Percentiles rank a stretch among this genome's conserved stretches.
Conservation (phyloP, 1,140 invertebrate species). For the Samia ricini region DNA sequence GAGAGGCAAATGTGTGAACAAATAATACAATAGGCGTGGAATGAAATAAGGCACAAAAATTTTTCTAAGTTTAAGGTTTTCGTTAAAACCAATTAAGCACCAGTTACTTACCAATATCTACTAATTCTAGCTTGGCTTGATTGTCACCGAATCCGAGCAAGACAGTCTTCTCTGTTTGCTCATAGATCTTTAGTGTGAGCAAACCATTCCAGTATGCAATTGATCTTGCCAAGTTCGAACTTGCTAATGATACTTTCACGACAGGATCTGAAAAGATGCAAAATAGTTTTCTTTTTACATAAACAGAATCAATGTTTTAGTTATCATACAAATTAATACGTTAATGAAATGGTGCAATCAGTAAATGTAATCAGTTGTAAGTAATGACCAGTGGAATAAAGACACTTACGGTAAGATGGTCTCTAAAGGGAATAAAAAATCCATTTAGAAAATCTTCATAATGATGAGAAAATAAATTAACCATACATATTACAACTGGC, state of each 20-base stretch:
- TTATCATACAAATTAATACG: neutral
- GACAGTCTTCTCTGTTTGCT: conserved; percentile 78
- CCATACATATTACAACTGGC: no score
- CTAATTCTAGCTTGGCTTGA: conserved; percentile 88
- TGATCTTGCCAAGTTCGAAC: conserved; percentile 87
- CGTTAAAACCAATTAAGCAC: neutral
- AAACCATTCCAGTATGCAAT: conserved; percentile 91
- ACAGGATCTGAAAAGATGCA: conserved; percentile 85
- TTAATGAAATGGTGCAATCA: neutral
- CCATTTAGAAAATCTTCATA: no score
- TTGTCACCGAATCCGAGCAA: conserved; percentile 85
- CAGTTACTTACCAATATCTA: conserved; percentile 81
- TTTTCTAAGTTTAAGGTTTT: neutral
- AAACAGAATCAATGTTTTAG: neutral
- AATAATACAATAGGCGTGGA: no score
- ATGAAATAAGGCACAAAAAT: no score
- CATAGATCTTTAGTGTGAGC: conserved; percentile 85
- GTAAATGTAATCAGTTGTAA: neutral
- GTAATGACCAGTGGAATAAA: no score
- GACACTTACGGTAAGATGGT: neutral
- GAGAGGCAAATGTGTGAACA: neutral
- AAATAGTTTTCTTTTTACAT: conserved; percentile 11
- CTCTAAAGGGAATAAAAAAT: no score
- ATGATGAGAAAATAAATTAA: no score
- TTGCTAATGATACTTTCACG: conserved; percentile 87